A percentile compares a stretch with the other conserved stretches of the same genome.
Evolutionary conservation across 2,113 vertebrate species (phyloP).

Genomic region (Heteronetta atricapilla): DNA sequence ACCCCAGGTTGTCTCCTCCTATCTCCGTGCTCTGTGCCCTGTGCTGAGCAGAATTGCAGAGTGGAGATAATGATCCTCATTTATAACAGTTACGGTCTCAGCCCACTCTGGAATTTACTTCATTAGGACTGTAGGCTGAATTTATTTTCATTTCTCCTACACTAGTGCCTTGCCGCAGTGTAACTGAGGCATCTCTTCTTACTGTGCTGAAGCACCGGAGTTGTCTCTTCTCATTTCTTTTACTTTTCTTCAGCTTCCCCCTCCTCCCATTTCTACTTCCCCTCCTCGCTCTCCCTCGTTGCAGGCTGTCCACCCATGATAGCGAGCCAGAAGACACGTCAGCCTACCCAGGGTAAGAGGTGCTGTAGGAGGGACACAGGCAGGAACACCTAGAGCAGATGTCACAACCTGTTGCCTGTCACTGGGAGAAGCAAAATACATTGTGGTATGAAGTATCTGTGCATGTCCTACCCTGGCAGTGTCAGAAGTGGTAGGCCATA

Average conservation of each 20-base stretch:
- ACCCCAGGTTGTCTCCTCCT: slow-evolving; percentile 20
- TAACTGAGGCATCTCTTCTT: slow-evolving; percentile 36
- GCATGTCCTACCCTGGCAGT: not conserved
- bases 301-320: not conserved
- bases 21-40: slow-evolving; percentile 30
- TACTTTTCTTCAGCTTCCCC: not conserved
- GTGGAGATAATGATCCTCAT: slow-evolving; percentile 77
- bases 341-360: rapidly evolving
- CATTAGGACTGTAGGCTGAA: slow-evolving; percentile 67
- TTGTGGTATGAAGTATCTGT: rapidly evolving
- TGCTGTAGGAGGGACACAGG: not conserved
- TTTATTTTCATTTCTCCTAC: slow-evolving; percentile 76
- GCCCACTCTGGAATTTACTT: slow-evolving; percentile 72
- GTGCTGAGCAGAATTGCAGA: slow-evolving; percentile 58
- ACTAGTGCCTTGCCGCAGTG: slow-evolving; percentile 41
- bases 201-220: not conserved
- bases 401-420: not conserved
- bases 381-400: not conserved
- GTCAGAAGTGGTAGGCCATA: not conserved
- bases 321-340: not conserved
- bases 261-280: not conserved
- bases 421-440: not conserved
- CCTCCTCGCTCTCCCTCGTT: not conserved
- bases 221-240: slow-evolving; percentile 45
- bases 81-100: slow-evolving; percentile 76